Evolutionary conservation across 2,888 invertebrate species (phyloP).

Genomic region (Pyrocoelia pectoralis): DNA sequence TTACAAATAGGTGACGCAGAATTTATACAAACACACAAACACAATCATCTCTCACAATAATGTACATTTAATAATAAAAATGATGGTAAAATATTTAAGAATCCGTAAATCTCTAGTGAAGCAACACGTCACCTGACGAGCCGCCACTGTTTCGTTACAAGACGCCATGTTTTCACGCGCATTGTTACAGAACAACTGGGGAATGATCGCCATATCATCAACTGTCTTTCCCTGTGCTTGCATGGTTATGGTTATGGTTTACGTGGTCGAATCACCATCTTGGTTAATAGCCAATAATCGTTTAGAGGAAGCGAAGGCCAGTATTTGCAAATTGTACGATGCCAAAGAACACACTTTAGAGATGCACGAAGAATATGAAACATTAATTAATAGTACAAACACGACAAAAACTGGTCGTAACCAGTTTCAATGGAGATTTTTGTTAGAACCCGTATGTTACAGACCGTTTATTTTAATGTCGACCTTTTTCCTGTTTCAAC

Average conservation of each 20-base stretch:
- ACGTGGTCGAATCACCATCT: conserved; percentile 65
- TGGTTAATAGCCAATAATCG: conserved; percentile 63
- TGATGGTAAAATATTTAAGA: too few relatives aligned
- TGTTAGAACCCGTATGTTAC: conserved; percentile 58
- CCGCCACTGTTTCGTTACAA: too few relatives aligned
- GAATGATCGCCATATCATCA: conserved; percentile 58
- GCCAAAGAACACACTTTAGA: conserved; percentile 45
- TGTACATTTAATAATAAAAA: too few relatives aligned
- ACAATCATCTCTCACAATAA: too few relatives aligned
- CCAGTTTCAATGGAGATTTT: conserved; percentile 49
- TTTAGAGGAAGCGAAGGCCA: conserved; percentile 59
- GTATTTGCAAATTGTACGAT: conserved; percentile 59
- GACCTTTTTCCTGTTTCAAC: conserved; percentile 66
- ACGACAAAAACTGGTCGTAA: conserved; percentile 42
- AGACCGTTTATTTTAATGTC: conserved; percentile 62
- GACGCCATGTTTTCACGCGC: too few relatives aligned
- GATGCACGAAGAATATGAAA: conserved; percentile 50
- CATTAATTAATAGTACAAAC: conserved; percentile 43
- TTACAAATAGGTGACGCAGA: too few relatives aligned
- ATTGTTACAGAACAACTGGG: conserved; percentile 60
- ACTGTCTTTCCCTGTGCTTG: conserved; percentile 59
- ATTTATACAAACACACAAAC: too few relatives aligned
- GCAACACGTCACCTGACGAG: too few relatives aligned
- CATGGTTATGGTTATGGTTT: conserved; percentile 54
- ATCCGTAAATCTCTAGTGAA: too few relatives aligned